Evolutionary conservation across 2,888 invertebrate genomes (phyloP), one percentile per base, ranked within the genome.

Genomic region (Enchytraeus crypticus): DNA sequence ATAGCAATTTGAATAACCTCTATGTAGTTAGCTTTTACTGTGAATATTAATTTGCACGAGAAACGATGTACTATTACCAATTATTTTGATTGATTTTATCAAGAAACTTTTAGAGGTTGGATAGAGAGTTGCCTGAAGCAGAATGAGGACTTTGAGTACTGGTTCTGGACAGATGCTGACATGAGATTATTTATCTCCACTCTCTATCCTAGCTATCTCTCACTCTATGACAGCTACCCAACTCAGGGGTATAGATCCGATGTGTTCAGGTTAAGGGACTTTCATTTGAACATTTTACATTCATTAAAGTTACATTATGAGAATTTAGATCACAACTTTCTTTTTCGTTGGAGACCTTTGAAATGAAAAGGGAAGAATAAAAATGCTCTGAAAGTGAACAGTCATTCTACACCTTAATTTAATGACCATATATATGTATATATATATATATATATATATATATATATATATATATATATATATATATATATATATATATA

Each of bases 91-190:
- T n/a, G n/a, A n/a, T n/a, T n/a, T n/a, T n/a, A n/a, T n/a, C n/a
- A n/a, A 5, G 29, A 30, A n/a, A 33, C 46, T n/a, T 53, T 66
- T 46, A 8, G 23, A 51, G 51, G 60, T 3, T 76, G 74, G 75
- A 67, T 77, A 23, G 65, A 70, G 61, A 69, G 73, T 1, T 77
- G 77, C 75, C 38, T 66, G 18, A 61, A 67, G 26, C 65, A 70
- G 33, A 72, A 77, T 62, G 74, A 74, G 3, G 73, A 69, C 45
- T 77, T 75, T 74, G 71, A 74, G 54, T 77, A 77, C 65, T 73
- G 72, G 71, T 65, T 77, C 38, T 77, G 77, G 77, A 76, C 75
- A n/a, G 75, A 76, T 65, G 69, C 68, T 18, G 74, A 72, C 67
- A 73, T 75, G 5, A 64, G 71, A 49, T 51, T 64, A 30, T 65